Base-by-base conservation (phyloP, 2,113 vertebrate species). In the Marmota flaviventris region DNA sequence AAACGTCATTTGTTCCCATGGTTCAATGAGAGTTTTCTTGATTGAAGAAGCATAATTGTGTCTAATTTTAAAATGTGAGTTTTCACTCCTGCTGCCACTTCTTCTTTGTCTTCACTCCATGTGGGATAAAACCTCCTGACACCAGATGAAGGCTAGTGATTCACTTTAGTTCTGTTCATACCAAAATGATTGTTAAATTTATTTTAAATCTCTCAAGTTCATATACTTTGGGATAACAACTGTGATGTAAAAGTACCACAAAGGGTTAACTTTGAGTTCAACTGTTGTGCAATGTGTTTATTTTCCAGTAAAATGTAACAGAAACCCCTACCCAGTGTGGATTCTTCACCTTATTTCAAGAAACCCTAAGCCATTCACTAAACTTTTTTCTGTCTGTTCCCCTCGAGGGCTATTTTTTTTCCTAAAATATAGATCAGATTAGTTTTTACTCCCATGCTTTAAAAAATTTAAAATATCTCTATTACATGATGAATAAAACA, bases 61-160 rank as follows among this genome's bases (percentile, higher is more conserved):
- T 73, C 24, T 95, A 90, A 89, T 92, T 95, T n/a, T 48, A 93
- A 94, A 95, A 72, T 69, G 25, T 85, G 79, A 72, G 16, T 58
- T 93, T 93, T 92, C 20, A 42, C 18, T 83, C 25, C 29, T 83
- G 13, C 8, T 75, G 5, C 58, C 20, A 58, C 61, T 24, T 56
- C 84, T 89, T 29, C 14, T 86, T 7, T 78, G 45, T 83, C 22
- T 89, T 96, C 39, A 45, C 13, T 75, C 63, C 56, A 65, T 63
- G 37, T 42, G 37, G 56, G 34, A 48, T 89, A 78, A 92, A 85
- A 61, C 37, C 8, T 94, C 39, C 29, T 84, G 51, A 90, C n/a
- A 92, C 51, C 25, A 83, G 37, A 79, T 9, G 70, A 91, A 91
- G 76, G 20, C 24, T 75, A 87, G 75, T 65, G 84, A 70, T 75